phyloP scores from a whole-genome alignment of 1,140 invertebrate genomes.

The Bombus huntii region DNA sequence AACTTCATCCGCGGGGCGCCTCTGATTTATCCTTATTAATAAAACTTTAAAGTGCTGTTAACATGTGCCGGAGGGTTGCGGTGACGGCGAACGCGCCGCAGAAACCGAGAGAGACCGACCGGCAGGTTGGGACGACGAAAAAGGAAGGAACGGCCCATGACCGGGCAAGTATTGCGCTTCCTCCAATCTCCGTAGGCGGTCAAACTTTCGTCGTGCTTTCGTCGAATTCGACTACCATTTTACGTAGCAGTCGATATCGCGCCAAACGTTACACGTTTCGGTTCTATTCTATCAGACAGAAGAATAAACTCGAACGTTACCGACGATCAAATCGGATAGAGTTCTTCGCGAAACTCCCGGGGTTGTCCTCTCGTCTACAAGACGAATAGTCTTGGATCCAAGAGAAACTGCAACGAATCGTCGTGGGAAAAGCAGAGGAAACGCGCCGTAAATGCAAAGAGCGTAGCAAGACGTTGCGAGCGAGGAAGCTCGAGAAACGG shows the following conservation, averaged over 20 bases:
- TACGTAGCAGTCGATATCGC: background rate
- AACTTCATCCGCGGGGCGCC: constrained; percentile 81
- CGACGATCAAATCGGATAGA: background rate
- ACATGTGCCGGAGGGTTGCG: constrained; percentile 69
- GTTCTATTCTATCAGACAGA: background rate
- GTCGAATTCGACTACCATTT: background rate
- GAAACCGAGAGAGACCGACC: constrained; percentile 10
- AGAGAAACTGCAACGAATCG: background rate
- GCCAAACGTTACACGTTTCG: background rate
- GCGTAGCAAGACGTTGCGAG: background rate
- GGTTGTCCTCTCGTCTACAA: background rate
- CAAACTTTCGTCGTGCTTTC: background rate
- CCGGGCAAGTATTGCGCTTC: constrained; percentile 59
- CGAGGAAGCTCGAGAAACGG: constrained; percentile 3
- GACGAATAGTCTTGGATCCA: no score
- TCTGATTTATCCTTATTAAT: constrained; percentile 83
- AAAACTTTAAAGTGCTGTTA: constrained; percentile 80
- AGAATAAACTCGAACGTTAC: background rate
- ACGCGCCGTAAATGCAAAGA: background rate
- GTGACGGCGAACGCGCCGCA: constrained; percentile 33
- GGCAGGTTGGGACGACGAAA: constrained; percentile 35
- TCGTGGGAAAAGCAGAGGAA: background rate
- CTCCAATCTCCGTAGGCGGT: background rate
- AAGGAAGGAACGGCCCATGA: constrained; percentile 37
- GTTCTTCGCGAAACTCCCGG: rapidly evolving